Percentiles rank a stretch among this genome's conserved stretches.
phyloP scores from a whole-genome alignment of 2,888 invertebrate species.

The Mallateleia sp. region DNA sequence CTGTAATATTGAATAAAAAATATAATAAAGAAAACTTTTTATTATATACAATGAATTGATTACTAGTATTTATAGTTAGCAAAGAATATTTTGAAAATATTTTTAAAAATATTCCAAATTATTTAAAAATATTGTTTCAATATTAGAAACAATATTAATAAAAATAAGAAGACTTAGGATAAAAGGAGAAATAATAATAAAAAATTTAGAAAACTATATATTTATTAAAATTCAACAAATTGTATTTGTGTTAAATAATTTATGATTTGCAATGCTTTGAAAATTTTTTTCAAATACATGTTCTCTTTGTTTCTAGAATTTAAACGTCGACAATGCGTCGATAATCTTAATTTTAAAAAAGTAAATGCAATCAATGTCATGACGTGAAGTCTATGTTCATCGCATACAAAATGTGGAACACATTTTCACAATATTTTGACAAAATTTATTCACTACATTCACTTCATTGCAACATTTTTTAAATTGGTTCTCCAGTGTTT shows the following conservation, averaged over 20 bases:
- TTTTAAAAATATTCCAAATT: too few species aligned
- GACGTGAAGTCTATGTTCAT: background rate
- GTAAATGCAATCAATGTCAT: background rate
- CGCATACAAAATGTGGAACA: background rate
- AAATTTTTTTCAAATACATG: slow-evolving; percentile 13
- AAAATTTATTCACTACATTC: slow-evolving; percentile 3
- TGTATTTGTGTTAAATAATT: slow-evolving; percentile 8
- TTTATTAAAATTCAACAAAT: background rate
- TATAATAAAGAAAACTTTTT: too few species aligned
- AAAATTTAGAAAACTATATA: background rate
- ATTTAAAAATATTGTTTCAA: too few species aligned
- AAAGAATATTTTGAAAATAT: too few species aligned
- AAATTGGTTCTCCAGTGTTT: background rate
- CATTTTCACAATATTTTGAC: slow-evolving; percentile 4
- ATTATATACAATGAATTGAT: too few species aligned
- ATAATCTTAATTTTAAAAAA: slow-evolving; percentile 8
- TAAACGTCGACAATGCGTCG: background rate
- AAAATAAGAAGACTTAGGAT: too few species aligned
- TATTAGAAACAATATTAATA: too few species aligned
- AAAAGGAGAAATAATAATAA: background rate
- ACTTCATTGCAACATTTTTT: background rate
- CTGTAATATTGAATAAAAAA: too few species aligned
- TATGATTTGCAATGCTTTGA: slow-evolving; percentile 1
- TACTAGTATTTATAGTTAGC: too few species aligned
- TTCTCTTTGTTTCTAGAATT: background rate